Percentiles rank a stretch among this genome's conserved stretches.
Evolutionary conservation across 2,888 invertebrate species (phyloP).

Genomic region (Ceraclea dissimilis): DNA sequence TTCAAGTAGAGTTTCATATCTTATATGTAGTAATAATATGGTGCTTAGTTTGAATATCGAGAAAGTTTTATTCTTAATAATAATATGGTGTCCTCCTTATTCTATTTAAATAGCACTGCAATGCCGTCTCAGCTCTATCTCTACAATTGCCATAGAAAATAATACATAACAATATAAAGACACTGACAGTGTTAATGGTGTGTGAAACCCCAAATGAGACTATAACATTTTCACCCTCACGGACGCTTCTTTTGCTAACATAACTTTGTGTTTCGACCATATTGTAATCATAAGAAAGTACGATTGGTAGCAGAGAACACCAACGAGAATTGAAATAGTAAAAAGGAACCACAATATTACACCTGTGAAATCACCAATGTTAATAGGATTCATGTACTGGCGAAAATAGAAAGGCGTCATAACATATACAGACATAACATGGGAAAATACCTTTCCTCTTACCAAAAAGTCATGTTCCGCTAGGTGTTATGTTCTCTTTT

Average conservation of each 20-base stretch:
- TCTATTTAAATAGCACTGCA: no score
- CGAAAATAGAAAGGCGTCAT: not conserved
- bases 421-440: not conserved
- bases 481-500: conserved; percentile 21
- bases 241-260: not conserved
- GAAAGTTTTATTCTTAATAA: no score
- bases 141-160: no score
- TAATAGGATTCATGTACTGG: not conserved
- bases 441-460: conserved; percentile 6
- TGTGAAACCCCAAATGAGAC: conserved; percentile 25
- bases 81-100: no score
- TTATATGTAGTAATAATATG: no score
- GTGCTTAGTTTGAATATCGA: no score
- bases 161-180: not conserved
- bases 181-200: conserved; percentile 18
- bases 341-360: not conserved
- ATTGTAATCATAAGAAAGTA: not conserved
- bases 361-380: not conserved
- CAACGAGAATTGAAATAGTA: no score
- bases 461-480: conserved; percentile 19
- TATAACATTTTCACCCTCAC: conserved; percentile 11
- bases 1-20: no score
- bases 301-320: not conserved
- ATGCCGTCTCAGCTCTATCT: no score
- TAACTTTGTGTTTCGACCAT: no score